A percentile compares a stretch with the other conserved stretches of the same genome.
Conservation (phyloP, 2,888 invertebrate genomes). For the Calameuta filiformis region DNA sequence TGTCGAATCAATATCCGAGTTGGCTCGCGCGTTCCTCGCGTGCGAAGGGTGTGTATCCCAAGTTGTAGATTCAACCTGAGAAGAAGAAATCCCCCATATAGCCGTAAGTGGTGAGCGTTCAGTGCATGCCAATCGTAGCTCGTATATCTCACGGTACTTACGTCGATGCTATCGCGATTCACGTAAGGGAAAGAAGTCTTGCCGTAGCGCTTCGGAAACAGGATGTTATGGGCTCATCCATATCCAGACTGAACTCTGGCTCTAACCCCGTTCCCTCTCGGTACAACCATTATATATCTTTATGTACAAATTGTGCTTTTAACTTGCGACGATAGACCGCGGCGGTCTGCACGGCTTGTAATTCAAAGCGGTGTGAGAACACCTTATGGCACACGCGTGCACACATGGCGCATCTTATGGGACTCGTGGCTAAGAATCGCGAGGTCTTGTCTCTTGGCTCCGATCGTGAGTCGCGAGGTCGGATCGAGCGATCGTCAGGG, state of each 20-base stretch:
- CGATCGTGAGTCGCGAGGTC: neutral
- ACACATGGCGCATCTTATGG: neutral
- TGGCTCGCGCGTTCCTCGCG: neutral
- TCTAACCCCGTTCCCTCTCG: neutral
- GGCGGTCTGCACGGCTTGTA: conserved; percentile 24
- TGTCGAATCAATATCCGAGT: neutral
- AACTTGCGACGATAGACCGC: conserved; percentile 41
- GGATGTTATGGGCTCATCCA: conserved; percentile 28
- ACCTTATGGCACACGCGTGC: neutral
- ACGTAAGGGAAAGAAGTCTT: conserved; percentile 32
- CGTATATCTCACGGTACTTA: conserved; percentile 49
- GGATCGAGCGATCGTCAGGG: neutral
- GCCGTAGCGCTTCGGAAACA: conserved; percentile 33
- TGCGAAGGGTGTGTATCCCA: neutral
- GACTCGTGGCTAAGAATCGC: neutral
- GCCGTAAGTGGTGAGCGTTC: conserved; percentile 48
- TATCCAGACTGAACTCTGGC: conserved; percentile 6
- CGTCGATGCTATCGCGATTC: conserved; percentile 44
- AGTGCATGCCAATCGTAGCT: conserved; percentile 51
- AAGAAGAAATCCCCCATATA: conserved; percentile 15
- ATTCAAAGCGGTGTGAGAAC: conserved; percentile 28
- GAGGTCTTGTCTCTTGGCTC: neutral
- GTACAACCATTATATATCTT: neutral
- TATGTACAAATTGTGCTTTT: conserved; percentile 20
- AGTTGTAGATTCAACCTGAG: neutral